These are phyloP conservation scores for Hypsopygia costalis DNA, from an alignment of 2,888 invertebrate genomes.

Conservation along the genomic window DNA sequence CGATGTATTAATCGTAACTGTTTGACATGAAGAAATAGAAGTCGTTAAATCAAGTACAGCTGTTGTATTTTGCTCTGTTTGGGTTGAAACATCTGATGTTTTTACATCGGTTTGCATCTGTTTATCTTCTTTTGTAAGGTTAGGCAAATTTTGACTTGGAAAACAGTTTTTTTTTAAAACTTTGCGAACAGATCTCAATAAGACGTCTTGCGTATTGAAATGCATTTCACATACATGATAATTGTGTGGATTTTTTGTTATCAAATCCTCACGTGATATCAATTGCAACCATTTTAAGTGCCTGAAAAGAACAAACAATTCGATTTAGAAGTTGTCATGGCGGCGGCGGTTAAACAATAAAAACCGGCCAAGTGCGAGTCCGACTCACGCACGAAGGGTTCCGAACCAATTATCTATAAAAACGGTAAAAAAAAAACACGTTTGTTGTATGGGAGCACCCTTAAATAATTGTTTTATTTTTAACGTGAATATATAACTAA, in stretches of 20 bases:
- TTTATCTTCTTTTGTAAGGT: slow-evolving; percentile 4
- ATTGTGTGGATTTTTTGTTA: background rate
- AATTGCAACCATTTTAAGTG: slow-evolving; percentile 8
- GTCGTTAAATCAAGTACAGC: slow-evolving; percentile 4
- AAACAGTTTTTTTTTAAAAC: slow-evolving; percentile 8
- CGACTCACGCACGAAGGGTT: too few relatives aligned
- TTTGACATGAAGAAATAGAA: too few relatives aligned
- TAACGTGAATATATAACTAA: too few relatives aligned
- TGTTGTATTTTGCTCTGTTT: slow-evolving; percentile 6
- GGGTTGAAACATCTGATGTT: slow-evolving; percentile 5
- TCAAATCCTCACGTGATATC: slow-evolving; percentile 11
- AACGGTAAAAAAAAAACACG: too few relatives aligned
- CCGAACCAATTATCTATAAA: too few relatives aligned
- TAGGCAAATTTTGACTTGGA: slow-evolving; percentile 7
- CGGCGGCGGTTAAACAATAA: background rate
- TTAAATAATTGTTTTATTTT: too few relatives aligned
- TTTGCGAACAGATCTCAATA: slow-evolving; percentile 5
- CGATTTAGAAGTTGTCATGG: background rate
- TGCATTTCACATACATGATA: slow-evolving; percentile 10
- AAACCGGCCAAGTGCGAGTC: too few relatives aligned
- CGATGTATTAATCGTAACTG: background rate
- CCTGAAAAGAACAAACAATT: slow-evolving; percentile 7
- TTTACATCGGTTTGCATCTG: too few relatives aligned
- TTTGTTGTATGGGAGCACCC: too few relatives aligned
- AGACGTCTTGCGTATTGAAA: slow-evolving; percentile 7